A percentile compares a stretch with the other conserved stretches of the same genome.
Evolutionary conservation across 2,113 vertebrate species (phyloP).

Genomic region (Clarias macrocephalus): DNA sequence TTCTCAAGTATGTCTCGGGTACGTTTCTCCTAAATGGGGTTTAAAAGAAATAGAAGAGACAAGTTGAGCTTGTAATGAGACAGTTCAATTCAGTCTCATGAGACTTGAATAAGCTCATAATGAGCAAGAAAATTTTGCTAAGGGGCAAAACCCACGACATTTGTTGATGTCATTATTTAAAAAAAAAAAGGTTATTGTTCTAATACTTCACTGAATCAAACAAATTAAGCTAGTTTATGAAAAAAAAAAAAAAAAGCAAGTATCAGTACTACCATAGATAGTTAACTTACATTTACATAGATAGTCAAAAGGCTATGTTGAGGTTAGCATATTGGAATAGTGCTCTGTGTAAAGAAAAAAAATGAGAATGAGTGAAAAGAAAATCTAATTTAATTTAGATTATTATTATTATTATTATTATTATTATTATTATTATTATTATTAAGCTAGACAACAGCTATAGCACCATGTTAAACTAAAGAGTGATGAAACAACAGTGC

Average conservation of each 20-base stretch:
- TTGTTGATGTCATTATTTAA: too few relatives aligned
- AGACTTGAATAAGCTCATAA: too few relatives aligned
- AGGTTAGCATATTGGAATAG: not conserved
- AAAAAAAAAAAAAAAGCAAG: not conserved
- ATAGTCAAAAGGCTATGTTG: not conserved
- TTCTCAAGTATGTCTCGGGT: too few relatives aligned
- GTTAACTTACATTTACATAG: not conserved
- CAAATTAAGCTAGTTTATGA: not conserved
- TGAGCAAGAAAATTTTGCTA: too few relatives aligned
- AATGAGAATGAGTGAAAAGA: not conserved
- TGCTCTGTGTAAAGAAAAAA: not conserved
- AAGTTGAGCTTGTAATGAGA: too few relatives aligned
- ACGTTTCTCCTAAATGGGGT: too few relatives aligned
- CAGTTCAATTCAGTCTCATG: too few relatives aligned
- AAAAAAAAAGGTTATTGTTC: not conserved
- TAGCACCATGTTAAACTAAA: not conserved
- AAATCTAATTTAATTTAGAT: not conserved
- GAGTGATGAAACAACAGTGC: not conserved
- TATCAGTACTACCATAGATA: not conserved
- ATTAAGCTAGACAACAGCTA: not conserved
- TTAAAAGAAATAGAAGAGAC: too few relatives aligned
- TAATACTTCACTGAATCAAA: not conserved
- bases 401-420: not conserved
- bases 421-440: not conserved
- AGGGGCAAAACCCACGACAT: too few relatives aligned